Percentiles rank a stretch among this genome's conserved stretches.
These are phyloP conservation scores for Stigmatopora nigra DNA, from an alignment of 2,113 vertebrate species.

Conservation along the genomic window DNA sequence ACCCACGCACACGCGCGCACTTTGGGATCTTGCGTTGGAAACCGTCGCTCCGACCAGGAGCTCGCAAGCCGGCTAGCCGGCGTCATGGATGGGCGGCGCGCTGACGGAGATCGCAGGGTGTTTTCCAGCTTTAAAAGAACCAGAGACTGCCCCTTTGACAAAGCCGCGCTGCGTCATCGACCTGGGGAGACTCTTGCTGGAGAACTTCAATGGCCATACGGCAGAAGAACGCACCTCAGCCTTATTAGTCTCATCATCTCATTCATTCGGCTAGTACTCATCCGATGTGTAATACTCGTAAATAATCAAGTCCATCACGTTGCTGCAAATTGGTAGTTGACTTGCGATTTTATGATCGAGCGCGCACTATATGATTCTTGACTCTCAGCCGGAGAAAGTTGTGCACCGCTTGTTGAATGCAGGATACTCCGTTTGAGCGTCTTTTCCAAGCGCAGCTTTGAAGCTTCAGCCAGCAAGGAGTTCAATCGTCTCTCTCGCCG, in stretches of 20 bases:
- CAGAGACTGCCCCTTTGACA: conserved; percentile 69
- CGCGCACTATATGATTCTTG: background rate
- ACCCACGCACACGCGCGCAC: conserved; percentile 12
- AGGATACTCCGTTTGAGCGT: conserved; percentile 61
- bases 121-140: conserved; percentile 95
- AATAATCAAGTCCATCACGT: conserved; percentile 9
- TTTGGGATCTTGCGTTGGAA: conserved; percentile 56
- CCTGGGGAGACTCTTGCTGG: conserved; percentile 62
- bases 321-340: background rate
- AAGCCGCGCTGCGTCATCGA: conserved; percentile 78
- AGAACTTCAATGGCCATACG: conserved; percentile 44
- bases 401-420: conserved; percentile 71
- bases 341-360: background rate
- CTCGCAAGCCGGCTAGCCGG: conserved; percentile 54
- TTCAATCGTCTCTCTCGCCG: conserved; percentile 52
- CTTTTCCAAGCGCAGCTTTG: conserved; percentile 73
- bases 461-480: conserved; percentile 68
- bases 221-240: conserved; percentile 42
- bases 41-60: conserved; percentile 54
- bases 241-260: conserved; percentile 22
- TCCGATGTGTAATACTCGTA: conserved; percentile 4
- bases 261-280: background rate
- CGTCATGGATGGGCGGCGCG: conserved; percentile 81
- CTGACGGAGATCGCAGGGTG: conserved; percentile 68
- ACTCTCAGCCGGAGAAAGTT: conserved; percentile 33